Conservation (phyloP, 2,113 vertebrate genomes). For the Amazona vittata region DNA sequence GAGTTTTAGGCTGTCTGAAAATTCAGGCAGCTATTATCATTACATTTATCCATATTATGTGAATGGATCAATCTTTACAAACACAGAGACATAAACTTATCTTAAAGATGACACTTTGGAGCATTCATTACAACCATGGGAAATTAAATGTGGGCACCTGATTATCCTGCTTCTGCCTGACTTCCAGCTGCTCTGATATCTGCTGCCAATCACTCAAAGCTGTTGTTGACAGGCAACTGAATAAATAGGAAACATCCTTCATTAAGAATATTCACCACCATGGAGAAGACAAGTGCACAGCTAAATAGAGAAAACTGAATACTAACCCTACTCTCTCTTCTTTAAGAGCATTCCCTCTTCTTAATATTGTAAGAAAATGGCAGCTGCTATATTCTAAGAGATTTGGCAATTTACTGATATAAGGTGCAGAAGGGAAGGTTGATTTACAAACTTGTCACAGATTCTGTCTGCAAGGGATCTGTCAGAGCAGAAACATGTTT, state of each 20-base stretch:
- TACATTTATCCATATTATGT: neutral
- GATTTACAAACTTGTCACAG: constrained; percentile 50
- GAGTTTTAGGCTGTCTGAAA: neutral
- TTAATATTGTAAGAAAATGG: neutral
- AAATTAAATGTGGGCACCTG: neutral
- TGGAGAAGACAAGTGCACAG: neutral
- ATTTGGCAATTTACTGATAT: neutral
- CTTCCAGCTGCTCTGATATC: neutral
- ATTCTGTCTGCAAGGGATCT: constrained; percentile 13
- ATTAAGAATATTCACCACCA: neutral
- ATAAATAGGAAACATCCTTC: neutral
- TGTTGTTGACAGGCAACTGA: neutral
- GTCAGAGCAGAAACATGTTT: constrained; percentile 1
- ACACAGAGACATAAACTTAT: neutral
- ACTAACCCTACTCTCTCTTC: neutral
- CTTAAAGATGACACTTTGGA: neutral
- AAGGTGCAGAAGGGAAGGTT: neutral
- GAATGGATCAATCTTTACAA: neutral
- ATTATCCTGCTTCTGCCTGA: neutral
- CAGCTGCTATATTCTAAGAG: neutral
- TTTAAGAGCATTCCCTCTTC: neutral
- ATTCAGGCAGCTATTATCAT: neutral
- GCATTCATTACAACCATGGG: neutral
- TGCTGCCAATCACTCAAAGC: neutral
- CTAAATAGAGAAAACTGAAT: neutral